These are phyloP conservation scores for Eristalis tenax DNA, from an alignment of 2,888 invertebrate genomes.

Conservation along the genomic window DNA sequence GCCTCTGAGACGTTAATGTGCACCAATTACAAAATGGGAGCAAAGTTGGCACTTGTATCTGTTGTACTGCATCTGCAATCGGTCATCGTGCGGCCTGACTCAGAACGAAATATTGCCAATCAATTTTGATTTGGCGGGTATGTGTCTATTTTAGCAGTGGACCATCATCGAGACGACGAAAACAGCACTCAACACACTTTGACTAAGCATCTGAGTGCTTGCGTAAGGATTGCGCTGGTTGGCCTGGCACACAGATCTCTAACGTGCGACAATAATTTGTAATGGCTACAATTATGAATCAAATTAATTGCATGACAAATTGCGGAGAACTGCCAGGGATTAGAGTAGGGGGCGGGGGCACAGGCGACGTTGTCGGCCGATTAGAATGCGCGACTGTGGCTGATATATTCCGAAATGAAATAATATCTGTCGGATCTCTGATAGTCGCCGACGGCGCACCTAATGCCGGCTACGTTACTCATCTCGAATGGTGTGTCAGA, in stretches of 20 bases:
- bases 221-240: background rate
- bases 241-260: background rate
- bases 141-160: background rate
- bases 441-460: slow-evolving; percentile 15
- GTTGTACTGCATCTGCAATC: background rate
- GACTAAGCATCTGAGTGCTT: background rate
- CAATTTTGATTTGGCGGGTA: background rate
- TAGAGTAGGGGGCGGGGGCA: background rate
- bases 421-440: background rate
- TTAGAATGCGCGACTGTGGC: background rate
- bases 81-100: background rate
- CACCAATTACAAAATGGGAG: background rate
- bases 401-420: background rate
- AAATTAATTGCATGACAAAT: slow-evolving; percentile 32
- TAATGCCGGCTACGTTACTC: background rate
- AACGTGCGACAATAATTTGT: background rate
- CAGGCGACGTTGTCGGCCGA: background rate
- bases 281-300: slow-evolving; percentile 2
- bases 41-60: background rate
- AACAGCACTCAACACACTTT: background rate
- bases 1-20: background rate
- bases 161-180: too few relatives aligned
- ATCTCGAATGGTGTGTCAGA: background rate
- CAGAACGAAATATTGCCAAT: background rate
- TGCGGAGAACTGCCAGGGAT: background rate